Conservation (phyloP, 2,797 vertebrate species). For the Rhinella marina region DNA sequence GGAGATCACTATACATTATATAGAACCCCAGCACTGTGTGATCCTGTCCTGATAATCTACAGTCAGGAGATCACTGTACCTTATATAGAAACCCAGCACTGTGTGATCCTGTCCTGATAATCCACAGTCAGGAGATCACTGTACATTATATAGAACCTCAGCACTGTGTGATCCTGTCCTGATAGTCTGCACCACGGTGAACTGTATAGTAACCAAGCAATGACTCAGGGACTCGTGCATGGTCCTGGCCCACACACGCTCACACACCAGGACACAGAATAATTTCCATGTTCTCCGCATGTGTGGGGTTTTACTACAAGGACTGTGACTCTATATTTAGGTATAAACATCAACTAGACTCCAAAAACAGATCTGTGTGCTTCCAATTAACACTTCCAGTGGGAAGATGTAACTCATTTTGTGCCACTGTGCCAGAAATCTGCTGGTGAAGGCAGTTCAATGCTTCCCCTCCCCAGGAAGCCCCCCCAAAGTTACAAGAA, state of each 20-base stretch:
- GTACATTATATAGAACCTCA: constrained; percentile 8
- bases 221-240: background rate
- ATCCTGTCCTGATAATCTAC: background rate
- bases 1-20: background rate
- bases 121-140: background rate
- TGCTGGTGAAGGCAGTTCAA: background rate
- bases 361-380: constrained; percentile 58
- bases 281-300: constrained; percentile 59
- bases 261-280: constrained; percentile 44
- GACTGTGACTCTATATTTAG: constrained; percentile 59
- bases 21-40: background rate
- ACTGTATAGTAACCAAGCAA: constrained; percentile 31
- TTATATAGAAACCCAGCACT: background rate
- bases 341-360: constrained; percentile 57
- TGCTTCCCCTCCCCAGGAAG: background rate
- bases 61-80: too few relatives aligned
- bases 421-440: constrained; percentile 25
- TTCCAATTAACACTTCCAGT: constrained; percentile 56
- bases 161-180: constrained; percentile 30
- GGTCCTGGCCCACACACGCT: constrained; percentile 43
- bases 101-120: constrained; percentile 8
- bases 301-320: constrained; percentile 61
- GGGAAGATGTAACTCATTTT: constrained; percentile 54
- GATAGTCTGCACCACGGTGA: constrained; percentile 10
- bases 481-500: background rate